Conservation (phyloP, 2,797 vertebrate species). For the Melanotaenia pygmaea region DNA sequence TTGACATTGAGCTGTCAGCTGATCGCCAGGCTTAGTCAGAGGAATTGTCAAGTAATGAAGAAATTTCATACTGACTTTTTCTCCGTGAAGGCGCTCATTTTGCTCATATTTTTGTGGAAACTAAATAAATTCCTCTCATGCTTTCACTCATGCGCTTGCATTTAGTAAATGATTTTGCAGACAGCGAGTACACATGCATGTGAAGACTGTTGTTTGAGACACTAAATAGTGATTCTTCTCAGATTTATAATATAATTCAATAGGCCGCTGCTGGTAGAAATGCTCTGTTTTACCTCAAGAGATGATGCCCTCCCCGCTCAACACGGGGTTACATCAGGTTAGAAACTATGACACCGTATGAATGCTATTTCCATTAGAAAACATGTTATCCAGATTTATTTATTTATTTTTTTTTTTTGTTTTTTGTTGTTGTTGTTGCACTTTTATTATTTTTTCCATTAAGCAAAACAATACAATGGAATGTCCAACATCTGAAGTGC, state of each 20-base stretch:
- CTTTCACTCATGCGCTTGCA: constrained; percentile 72
- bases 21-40: constrained; percentile 67
- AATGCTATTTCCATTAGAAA: constrained; percentile 54
- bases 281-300: constrained; percentile 69
- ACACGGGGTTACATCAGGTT: constrained; percentile 66
- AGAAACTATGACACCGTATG: constrained; percentile 51
- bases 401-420: too few relatives aligned
- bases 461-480: constrained; percentile 46
- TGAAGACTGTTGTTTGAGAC: constrained; percentile 77
- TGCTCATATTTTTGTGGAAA: constrained; percentile 67
- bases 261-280: constrained; percentile 63
- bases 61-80: constrained; percentile 72
- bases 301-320: constrained; percentile 47
- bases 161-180: constrained; percentile 76
- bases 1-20: constrained; percentile 74
- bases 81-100: constrained; percentile 61
- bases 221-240: constrained; percentile 68
- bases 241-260: constrained; percentile 79
- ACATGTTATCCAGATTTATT: constrained; percentile 26
- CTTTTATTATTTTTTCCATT: constrained; percentile 54
- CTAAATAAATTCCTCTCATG: constrained; percentile 76
- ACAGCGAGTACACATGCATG: constrained; percentile 63
- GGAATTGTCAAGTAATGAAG: constrained; percentile 73
- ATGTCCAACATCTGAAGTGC: constrained; percentile 50
- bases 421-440: background rate